Evolutionary conservation across 1,140 invertebrate species (phyloP).

Genomic region (Thaumetopoea pityocampa): DNA sequence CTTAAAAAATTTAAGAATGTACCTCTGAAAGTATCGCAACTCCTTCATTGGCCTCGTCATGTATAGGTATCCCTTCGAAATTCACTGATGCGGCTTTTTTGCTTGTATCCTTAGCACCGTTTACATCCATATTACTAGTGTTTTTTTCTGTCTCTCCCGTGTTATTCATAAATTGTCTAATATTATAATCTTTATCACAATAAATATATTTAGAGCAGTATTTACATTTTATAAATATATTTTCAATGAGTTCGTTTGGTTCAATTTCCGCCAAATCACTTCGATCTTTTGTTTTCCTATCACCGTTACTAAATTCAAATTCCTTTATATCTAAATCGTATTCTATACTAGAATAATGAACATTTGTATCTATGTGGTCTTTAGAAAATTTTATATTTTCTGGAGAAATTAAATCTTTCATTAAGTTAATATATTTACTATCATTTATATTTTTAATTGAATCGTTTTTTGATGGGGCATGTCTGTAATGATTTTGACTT

Average conservation of each 20-base stretch:
- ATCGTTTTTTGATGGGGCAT: slow-evolving; percentile 20
- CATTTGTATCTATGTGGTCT: slow-evolving; percentile 40
- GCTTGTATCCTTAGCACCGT: slow-evolving; percentile 13
- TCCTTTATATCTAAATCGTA: slow-evolving; percentile 26
- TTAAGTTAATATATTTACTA: slow-evolving; percentile 28
- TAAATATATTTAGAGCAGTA: slow-evolving; percentile 37
- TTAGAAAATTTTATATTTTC: slow-evolving; percentile 30
- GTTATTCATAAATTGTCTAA: slow-evolving; percentile 37
- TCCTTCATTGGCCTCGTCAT: slow-evolving; percentile 39
- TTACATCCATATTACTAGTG: slow-evolving; percentile 23
- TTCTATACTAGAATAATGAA: slow-evolving; percentile 56
- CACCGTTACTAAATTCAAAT: background rate
- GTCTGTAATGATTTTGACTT: slow-evolving; percentile 63
- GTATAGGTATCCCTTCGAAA: slow-evolving; percentile 29
- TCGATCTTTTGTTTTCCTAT: slow-evolving; percentile 9
- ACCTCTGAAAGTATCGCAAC: slow-evolving; percentile 43
- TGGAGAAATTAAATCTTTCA: slow-evolving; percentile 48
- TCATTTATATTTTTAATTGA: slow-evolving; percentile 43
- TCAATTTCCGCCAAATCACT: slow-evolving; percentile 15
- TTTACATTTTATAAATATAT: slow-evolving; percentile 36
- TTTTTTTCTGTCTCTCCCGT: slow-evolving; percentile 19
- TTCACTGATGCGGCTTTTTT: slow-evolving; percentile 34
- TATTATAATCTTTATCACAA: slow-evolving; percentile 28
- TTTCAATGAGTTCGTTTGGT: slow-evolving; percentile 14
- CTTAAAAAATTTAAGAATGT: no score